Conservation (phyloP, 2,797 vertebrate genomes). For the Tragelaphus oryx region DNA sequence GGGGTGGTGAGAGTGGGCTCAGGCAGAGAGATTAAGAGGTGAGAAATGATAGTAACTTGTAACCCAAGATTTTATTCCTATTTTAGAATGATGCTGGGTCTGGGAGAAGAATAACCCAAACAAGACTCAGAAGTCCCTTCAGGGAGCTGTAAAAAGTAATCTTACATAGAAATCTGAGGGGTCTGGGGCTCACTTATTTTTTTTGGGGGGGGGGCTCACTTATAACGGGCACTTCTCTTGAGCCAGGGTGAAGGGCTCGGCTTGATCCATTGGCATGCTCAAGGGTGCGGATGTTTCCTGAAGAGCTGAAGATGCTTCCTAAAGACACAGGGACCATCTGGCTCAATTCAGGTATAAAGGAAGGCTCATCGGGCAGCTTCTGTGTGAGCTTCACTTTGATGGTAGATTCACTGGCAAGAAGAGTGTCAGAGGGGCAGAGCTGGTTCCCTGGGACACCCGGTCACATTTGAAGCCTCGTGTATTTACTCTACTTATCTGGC, state of each 20-base stretch:
- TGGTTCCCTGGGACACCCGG: neutral
- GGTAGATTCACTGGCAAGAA: neutral
- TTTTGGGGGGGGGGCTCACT: neutral
- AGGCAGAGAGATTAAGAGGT: neutral
- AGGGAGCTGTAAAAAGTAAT: neutral
- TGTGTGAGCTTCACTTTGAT: neutral
- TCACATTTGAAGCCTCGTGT: neutral
- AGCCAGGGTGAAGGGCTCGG: neutral
- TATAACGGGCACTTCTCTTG: neutral
- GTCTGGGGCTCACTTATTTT: neutral
- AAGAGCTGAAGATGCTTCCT: neutral
- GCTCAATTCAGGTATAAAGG: neutral
- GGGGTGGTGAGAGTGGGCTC: neutral
- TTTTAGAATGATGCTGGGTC: neutral
- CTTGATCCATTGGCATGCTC: neutral
- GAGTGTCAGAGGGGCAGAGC: neutral
- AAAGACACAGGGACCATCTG: neutral
- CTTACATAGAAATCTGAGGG: neutral
- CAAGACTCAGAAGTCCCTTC: neutral
- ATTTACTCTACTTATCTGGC: neutral
- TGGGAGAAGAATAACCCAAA: neutral
- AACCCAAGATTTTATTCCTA: neutral
- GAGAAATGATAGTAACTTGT: neutral
- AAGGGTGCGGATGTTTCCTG: neutral
- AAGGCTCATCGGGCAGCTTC: neutral